Evolutionary conservation across 2,797 vertebrate genomes (phyloP).

Genomic region (Muraenolepis orangiensis): DNA sequence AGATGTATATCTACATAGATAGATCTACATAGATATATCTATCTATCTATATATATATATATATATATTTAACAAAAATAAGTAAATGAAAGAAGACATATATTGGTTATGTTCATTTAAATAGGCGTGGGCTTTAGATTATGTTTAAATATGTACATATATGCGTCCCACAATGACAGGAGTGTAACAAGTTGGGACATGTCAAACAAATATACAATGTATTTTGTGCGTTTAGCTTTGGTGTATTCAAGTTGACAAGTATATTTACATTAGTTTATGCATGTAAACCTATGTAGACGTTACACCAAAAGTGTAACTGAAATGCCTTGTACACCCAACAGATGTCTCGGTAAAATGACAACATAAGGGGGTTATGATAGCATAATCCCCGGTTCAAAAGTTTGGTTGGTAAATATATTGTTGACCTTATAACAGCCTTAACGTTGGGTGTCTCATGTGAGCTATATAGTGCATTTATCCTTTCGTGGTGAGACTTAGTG

Average conservation of each 20-base stretch:
- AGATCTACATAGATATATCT: too few relatives aligned
- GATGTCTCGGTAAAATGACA: neutral
- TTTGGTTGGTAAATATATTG: neutral
- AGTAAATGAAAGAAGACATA: neutral
- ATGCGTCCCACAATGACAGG: neutral
- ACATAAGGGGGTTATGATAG: neutral
- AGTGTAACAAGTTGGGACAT: neutral
- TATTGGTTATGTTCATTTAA: neutral
- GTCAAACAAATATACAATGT: neutral
- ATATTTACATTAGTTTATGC: neutral
- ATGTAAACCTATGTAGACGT: neutral
- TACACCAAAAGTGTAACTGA: neutral
- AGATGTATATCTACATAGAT: too few relatives aligned
- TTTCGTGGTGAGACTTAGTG: neutral
- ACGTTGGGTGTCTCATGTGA: neutral
- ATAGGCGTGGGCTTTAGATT: neutral
- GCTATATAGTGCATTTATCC: neutral
- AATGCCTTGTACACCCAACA: neutral
- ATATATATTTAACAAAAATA: neutral
- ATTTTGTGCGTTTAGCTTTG: neutral
- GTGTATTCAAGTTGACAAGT: constrained; percentile 8
- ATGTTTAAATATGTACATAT: constrained; percentile 5
- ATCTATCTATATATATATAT: too few relatives aligned
- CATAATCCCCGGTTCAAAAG: neutral
- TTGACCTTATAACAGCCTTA: neutral